Evolutionary conservation across 2,888 invertebrate species (phyloP).

Genomic region (Drosophila mimica): DNA sequence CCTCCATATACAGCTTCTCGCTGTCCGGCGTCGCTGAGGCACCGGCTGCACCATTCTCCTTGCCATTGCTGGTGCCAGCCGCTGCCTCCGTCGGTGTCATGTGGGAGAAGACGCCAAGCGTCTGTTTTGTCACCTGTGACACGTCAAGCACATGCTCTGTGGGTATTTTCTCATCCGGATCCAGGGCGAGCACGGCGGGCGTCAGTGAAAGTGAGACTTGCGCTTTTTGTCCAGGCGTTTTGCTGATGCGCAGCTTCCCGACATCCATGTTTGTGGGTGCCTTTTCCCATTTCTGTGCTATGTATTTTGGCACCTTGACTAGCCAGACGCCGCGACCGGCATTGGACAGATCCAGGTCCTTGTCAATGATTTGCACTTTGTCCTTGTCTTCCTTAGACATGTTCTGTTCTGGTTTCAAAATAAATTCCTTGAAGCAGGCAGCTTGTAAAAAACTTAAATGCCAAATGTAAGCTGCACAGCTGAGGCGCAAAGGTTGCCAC

Average conservation of each 20-base stretch:
- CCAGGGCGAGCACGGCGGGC: constrained; percentile 91
- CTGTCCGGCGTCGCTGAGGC: constrained; percentile 87
- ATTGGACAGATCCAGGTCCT: constrained; percentile 94
- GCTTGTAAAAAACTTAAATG: constrained; percentile 30
- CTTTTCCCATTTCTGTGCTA: constrained; percentile 97
- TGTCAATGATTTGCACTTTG: constrained; percentile 88
- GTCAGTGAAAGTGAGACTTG: constrained; percentile 95
- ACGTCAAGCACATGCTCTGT: constrained; percentile 96
- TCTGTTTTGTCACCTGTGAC: constrained; percentile 95
- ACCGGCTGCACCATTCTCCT: constrained; percentile 85
- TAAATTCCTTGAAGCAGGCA: constrained; percentile 5
- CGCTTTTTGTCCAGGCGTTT: constrained; percentile 92
- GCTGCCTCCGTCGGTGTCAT: constrained; percentile 87
- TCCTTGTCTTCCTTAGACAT: constrained; percentile 85
- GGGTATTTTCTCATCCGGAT: constrained; percentile 93
- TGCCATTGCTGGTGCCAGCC: constrained; percentile 81
- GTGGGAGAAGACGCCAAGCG: constrained; percentile 96
- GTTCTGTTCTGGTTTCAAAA: constrained; percentile 7
- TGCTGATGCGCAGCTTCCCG: constrained; percentile 95
- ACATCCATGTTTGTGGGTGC: constrained; percentile 96
- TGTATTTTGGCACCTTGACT: constrained; percentile 98
- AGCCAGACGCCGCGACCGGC: constrained; percentile 97
- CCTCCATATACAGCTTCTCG: constrained; percentile 95
- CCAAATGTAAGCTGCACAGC: constrained; percentile 40
- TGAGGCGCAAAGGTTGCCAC: constrained; percentile 33